These are phyloP conservation scores for Hydrozoanthus gracilis DNA, from an alignment of 92 coral and sea anemone genomes.

Conservation along the genomic window DNA sequence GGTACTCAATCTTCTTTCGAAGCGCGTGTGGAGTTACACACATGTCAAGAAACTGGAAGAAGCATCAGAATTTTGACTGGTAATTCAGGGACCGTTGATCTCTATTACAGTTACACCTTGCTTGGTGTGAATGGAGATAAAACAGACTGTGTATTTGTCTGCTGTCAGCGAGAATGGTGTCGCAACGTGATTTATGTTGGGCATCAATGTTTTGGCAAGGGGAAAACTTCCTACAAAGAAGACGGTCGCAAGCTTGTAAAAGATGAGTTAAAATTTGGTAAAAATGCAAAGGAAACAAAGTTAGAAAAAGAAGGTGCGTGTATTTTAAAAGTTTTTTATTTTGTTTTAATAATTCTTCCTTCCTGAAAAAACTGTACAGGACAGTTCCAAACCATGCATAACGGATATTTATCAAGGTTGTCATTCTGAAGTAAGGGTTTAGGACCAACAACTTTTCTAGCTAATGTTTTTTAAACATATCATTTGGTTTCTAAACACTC, in stretches of 20 bases:
- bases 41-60: constrained; percentile 18
- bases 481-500: neutral
- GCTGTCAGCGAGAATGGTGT: constrained; percentile 90
- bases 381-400: neutral
- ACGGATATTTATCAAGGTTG: neutral
- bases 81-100: neutral
- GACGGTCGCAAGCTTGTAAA: neutral
- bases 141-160: constrained; percentile 70
- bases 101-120: constrained; percentile 45
- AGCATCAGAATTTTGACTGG: constrained; percentile 8
- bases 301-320: constrained; percentile 21
- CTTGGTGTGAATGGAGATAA: constrained; percentile 41
- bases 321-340: neutral
- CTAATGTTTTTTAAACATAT: neutral
- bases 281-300: neutral
- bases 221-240: constrained; percentile 16
- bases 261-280: neutral
- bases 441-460: neutral
- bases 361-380: neutral
- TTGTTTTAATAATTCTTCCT: neutral
- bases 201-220: constrained; percentile 65
- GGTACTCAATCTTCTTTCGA: constrained; percentile 10
- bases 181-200: constrained; percentile 57
- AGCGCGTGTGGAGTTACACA: constrained; percentile 12
- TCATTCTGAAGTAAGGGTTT: no score